phyloP scores from a whole-genome alignment of 2,888 invertebrate genomes.

The Tridacna gigas region DNA sequence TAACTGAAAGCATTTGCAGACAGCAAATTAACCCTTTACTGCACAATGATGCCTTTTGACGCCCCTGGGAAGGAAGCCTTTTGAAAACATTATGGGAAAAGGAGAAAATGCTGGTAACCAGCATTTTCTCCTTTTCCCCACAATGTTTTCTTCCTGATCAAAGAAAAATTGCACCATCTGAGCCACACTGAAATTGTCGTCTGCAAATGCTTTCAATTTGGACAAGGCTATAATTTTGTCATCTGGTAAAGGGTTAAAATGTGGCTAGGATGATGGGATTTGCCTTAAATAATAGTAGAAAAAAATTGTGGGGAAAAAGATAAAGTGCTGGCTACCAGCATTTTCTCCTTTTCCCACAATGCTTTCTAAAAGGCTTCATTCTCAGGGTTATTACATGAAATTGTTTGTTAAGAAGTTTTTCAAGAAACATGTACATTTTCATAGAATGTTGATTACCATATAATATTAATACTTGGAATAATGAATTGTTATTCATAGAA shows the following conservation, averaged over 20 bases:
- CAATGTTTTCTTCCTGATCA: too few species aligned
- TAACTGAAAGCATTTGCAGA: neutral
- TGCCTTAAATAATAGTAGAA: neutral
- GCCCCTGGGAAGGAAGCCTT: too few species aligned
- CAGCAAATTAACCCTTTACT: too few species aligned
- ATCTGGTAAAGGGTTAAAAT: neutral
- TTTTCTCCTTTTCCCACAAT: neutral
- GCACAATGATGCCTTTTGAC: too few species aligned
- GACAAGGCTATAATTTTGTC: too few species aligned
- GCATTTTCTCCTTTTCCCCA: too few species aligned
- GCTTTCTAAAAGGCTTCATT: neutral
- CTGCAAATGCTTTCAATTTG: too few species aligned
- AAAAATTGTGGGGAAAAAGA: neutral
- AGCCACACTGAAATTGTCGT: too few species aligned
- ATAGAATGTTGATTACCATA: neutral
- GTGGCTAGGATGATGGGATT: too few species aligned
- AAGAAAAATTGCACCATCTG: too few species aligned
- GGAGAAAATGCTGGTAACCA: too few species aligned
- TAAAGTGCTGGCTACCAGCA: neutral
- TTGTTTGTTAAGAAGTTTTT: neutral
- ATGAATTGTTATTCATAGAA: neutral
- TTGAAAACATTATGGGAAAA: too few species aligned
- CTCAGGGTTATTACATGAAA: neutral
- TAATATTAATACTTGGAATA: neutral
- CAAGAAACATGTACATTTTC: neutral